Evolutionary conservation across 2,888 invertebrate genomes (phyloP), one percentile per base, ranked within the genome.

Genomic region (Pseudeuparius sepicola): DNA sequence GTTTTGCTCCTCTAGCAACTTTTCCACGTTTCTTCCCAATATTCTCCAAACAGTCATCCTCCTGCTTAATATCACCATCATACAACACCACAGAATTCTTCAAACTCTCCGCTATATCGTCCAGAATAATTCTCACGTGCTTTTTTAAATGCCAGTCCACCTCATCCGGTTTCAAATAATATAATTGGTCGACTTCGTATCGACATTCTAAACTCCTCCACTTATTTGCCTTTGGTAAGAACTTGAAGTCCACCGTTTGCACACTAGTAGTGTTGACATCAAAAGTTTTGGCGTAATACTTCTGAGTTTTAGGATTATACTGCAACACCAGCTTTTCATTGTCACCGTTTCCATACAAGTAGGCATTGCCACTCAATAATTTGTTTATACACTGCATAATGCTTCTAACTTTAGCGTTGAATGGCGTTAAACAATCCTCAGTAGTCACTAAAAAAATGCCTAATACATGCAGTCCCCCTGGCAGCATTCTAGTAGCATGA

Each of bases 401-500:
- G 4, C 68, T 61, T 56, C 66, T 71, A 2, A 79, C 55, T 64
- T 75, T 76, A 30, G 67, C 61, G 34, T 70, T 64, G 45, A 68
- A 65, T 32, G 66, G 67, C 16, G 65, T 70, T 49, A 81, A 69
- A 34, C 75, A 61, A 49, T 80, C 75, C 42, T 71, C 73, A 41
- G 74, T 70, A 11, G 77, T 77, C 33, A 78, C 73, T 16, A 86
- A 65, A 60, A 88, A 90, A 48, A 89, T 68, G 44, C 83, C 92
- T 55, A 88, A 67, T 7, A 25, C 6, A 11, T 25, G 10, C 69
- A 90, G 76, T 27, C 90, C 92, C 24, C 92, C 93, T 17, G 90
- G 86, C 41, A 92, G 65, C 89, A 92, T 90, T 60, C 87, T 74
- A 2, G 82, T 80, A 2, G 87, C 84, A 67, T 86, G 83, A 57